These are phyloP conservation scores for Ctenodactylus gundi DNA, from an alignment of 2,113 vertebrate species.

Conservation along the genomic window DNA sequence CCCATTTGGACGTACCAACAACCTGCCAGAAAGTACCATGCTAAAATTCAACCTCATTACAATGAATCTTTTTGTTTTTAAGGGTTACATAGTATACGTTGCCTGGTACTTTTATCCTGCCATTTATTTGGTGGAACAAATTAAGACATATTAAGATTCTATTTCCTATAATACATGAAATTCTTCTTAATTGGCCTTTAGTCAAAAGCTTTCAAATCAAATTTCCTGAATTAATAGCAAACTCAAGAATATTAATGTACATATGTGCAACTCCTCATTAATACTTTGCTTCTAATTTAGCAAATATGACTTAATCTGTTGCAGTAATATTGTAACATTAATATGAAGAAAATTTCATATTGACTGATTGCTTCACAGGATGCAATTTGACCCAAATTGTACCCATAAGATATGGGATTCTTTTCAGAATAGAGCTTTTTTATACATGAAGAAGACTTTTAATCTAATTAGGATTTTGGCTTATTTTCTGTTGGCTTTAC, in stretches of 20 bases:
- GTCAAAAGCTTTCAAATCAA: neutral
- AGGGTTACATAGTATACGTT: neutral
- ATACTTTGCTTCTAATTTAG: constrained; percentile 22
- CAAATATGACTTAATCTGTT: neutral
- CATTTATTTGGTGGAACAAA: constrained; percentile 4
- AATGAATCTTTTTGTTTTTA: neutral
- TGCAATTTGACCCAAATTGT: neutral
- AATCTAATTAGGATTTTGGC: neutral
- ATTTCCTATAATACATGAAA: neutral
- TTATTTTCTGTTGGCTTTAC: neutral
- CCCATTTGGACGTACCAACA: neutral
- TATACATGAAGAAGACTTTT: neutral
- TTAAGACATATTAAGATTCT: constrained; percentile 29
- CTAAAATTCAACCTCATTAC: neutral
- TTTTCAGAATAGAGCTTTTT: neutral
- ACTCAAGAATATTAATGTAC: constrained; percentile 3
- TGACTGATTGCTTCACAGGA: neutral
- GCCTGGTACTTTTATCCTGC: neutral
- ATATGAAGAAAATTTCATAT: neutral
- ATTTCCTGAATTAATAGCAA: constrained; percentile 27
- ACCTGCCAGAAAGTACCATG: neutral
- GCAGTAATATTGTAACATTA: neutral
- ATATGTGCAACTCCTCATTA: neutral
- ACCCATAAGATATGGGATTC: fast-evolving
- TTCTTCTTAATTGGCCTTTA: constrained; percentile 18